Evolutionary conservation across 2,888 invertebrate species (phyloP).

Genomic region (Sialis lutaria): DNA sequence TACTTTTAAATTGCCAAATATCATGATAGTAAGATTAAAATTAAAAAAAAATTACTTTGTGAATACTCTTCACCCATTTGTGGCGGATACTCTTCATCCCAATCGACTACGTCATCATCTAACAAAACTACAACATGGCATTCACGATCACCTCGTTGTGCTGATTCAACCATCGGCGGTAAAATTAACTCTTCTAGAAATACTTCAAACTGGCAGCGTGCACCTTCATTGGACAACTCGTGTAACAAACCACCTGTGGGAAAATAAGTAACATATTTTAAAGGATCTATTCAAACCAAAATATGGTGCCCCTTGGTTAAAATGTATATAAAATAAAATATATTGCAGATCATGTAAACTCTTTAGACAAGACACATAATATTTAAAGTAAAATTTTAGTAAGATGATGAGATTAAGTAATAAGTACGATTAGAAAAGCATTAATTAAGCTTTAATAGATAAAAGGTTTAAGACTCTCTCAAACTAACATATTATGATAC

Average conservation of each 20-base stretch:
- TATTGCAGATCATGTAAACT: too few species aligned
- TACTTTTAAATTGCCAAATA: too few species aligned
- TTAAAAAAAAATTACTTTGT: conserved; percentile 45
- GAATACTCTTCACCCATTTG: conserved; percentile 99
- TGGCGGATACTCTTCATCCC: conserved; percentile 99
- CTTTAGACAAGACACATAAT: too few species aligned
- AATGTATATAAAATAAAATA: too few species aligned
- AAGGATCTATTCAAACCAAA: too few species aligned
- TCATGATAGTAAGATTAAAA: background rate
- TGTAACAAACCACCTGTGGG: conserved; percentile 73
- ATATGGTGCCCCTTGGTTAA: too few species aligned
- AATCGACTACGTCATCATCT: conserved; percentile 91
- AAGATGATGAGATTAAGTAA: too few species aligned
- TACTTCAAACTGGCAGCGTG: conserved; percentile 87
- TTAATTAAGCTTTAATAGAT: too few species aligned
- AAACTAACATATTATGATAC: too few species aligned
- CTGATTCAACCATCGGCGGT: conserved; percentile 90
- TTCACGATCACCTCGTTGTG: conserved; percentile 88
- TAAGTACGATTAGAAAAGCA: too few species aligned
- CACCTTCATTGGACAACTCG: conserved; percentile 98
- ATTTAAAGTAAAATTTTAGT: too few species aligned
- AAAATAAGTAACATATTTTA: background rate
- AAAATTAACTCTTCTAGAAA: conserved; percentile 91
- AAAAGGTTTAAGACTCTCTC: too few species aligned
- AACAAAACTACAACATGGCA: conserved; percentile 92